phyloP scores from a whole-genome alignment of 2,113 vertebrate species.

The Psettodes erumei region DNA sequence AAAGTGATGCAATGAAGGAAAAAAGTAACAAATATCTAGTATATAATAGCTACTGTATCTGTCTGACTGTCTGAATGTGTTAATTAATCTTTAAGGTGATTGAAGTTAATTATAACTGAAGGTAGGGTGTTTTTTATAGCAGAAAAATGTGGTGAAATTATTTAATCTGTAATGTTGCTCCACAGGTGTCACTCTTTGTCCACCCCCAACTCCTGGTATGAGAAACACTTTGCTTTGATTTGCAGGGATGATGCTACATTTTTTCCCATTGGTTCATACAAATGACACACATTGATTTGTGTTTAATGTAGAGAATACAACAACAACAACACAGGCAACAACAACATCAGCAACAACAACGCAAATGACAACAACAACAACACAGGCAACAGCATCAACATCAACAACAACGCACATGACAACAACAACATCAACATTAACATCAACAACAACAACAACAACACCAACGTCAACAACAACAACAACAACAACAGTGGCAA shows the following conservation, averaged over 20 bases:
- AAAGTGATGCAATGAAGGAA: neutral
- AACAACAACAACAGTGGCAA: neutral
- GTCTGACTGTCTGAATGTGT: neutral
- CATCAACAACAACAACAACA: neutral
- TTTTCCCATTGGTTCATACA: too few species aligned
- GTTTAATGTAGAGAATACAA: too few species aligned
- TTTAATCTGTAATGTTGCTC: slow-evolving; percentile 6
- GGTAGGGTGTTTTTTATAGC: neutral
- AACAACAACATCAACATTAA: neutral
- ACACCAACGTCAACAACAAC: too few species aligned
- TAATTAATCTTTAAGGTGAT: too few species aligned
- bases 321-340: neutral
- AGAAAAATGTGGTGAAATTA: neutral
- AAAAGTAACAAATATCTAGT: neutral
- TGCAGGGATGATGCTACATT: too few species aligned
- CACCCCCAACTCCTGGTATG: slow-evolving; percentile 13
- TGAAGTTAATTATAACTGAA: neutral
- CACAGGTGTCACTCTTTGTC: slow-evolving; percentile 10
- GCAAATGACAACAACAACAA: neutral
- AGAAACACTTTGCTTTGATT: neutral
- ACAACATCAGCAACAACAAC: too few species aligned
- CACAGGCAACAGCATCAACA: neutral
- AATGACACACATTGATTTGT: too few species aligned
- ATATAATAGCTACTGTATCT: too few species aligned
- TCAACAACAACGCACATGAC: too few species aligned